phyloP scores from a whole-genome alignment of 2,888 invertebrate species.

The Agrochola macilenta region DNA sequence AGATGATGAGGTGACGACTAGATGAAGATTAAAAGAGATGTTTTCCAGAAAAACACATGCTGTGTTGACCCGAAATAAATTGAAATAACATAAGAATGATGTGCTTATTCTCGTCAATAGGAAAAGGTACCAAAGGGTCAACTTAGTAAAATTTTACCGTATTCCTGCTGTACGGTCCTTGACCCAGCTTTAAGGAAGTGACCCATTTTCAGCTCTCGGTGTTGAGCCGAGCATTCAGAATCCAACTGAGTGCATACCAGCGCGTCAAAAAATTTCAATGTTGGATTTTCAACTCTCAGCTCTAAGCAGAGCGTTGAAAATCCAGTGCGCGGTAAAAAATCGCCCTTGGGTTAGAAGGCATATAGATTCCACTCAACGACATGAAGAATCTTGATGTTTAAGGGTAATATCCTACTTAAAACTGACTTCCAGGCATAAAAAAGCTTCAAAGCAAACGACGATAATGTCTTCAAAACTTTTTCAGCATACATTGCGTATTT shows the following conservation, averaged over 20 bases:
- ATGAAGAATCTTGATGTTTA: conserved; percentile 27
- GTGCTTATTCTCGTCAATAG: neutral
- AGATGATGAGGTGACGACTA: neutral
- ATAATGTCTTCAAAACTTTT: neutral
- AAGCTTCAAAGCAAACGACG: neutral
- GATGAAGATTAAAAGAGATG: too few species aligned
- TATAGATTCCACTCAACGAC: conserved; percentile 16
- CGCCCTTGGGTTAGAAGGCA: neutral
- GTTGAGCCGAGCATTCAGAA: neutral
- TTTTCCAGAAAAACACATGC: neutral
- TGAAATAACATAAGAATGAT: neutral
- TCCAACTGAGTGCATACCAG: neutral
- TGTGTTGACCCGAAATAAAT: too few species aligned
- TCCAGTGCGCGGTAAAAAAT: neutral
- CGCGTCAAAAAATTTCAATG: neutral
- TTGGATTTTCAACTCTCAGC: neutral
- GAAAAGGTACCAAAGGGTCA: neutral
- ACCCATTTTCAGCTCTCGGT: neutral
- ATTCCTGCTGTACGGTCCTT: neutral
- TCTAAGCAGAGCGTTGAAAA: neutral
- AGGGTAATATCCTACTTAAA: conserved; percentile 39
- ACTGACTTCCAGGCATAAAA: conserved; percentile 34
- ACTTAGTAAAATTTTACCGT: neutral
- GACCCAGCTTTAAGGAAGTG: neutral
- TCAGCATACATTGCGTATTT: conserved; percentile 20